A percentile compares a stretch with the other conserved stretches of the same genome.
Evolutionary conservation across 2,888 invertebrate genomes (phyloP).

Genomic region (Hydriomena furcata): DNA sequence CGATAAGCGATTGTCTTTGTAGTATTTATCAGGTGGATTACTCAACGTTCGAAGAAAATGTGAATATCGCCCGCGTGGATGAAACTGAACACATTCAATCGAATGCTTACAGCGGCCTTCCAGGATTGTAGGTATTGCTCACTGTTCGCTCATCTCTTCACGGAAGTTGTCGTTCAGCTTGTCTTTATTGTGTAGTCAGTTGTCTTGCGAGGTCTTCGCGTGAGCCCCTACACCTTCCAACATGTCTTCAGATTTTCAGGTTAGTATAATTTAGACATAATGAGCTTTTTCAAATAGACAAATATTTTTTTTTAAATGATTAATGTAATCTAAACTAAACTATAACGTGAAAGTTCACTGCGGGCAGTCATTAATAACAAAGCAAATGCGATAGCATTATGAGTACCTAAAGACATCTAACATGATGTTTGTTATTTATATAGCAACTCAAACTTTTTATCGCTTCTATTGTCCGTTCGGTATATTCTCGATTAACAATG

Average conservation of each 20-base stretch:
- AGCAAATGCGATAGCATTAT: slow-evolving; percentile 45
- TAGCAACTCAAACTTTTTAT: slow-evolving; percentile 57
- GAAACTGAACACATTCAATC: slow-evolving; percentile 62
- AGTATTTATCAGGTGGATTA: slow-evolving; percentile 53
- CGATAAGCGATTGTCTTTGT: slow-evolving; percentile 47
- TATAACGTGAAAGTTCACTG: slow-evolving; percentile 34
- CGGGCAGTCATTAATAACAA: slow-evolving; percentile 50
- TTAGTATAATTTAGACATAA: slow-evolving; percentile 40
- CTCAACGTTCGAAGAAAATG: slow-evolving; percentile 67
- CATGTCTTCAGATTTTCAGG: slow-evolving; percentile 45
- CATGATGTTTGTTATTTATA: slow-evolving; percentile 51
- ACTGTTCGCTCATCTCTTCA: slow-evolving; percentile 52
- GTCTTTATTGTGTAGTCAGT: slow-evolving; percentile 19
- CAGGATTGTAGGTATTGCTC: slow-evolving; percentile 56
- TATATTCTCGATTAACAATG: slow-evolving; percentile 63
- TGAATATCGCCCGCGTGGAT: slow-evolving; percentile 49
- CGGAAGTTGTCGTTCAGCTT: slow-evolving; percentile 42
- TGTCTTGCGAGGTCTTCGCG: slow-evolving; percentile 14
- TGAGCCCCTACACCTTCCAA: slow-evolving; percentile 26
- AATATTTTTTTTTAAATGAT: slow-evolving; percentile 36
- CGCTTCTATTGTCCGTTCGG: slow-evolving; percentile 58
- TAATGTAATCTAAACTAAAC: slow-evolving; percentile 37
- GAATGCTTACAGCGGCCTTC: slow-evolving; percentile 74
- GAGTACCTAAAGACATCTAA: slow-evolving; percentile 37
- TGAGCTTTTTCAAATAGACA: slow-evolving; percentile 20